Conservation (phyloP, 2,888 invertebrate species). For the Gerris lacustris region DNA sequence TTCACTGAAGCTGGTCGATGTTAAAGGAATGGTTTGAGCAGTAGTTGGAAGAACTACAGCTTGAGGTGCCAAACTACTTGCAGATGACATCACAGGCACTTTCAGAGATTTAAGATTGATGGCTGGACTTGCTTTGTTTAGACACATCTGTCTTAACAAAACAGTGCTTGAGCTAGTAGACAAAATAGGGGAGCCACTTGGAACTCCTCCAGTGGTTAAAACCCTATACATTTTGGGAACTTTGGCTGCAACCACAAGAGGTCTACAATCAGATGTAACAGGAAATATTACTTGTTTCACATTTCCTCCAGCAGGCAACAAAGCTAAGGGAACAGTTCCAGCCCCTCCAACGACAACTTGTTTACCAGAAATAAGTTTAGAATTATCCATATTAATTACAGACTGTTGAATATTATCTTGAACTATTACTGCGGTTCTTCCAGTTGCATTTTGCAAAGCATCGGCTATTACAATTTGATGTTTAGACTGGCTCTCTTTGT, state of each 20-base stretch:
- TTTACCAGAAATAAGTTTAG: conserved; percentile 31
- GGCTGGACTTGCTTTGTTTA: conserved; percentile 24
- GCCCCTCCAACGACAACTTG: conserved; percentile 31
- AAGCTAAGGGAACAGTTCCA: conserved; percentile 29
- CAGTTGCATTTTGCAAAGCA: conserved; percentile 30
- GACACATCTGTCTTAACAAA: conserved; percentile 28
- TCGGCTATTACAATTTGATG: conserved; percentile 30
- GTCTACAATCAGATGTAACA: conserved; percentile 31
- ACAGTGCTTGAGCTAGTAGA: conserved; percentile 25
- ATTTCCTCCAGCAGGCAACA: conserved; percentile 24
- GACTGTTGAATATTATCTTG: conserved; percentile 38
- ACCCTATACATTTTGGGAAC: conserved; percentile 32
- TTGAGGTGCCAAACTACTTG: conserved; percentile 38
- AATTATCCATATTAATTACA: conserved; percentile 28
- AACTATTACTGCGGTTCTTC: conserved; percentile 29
- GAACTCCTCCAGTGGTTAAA: conserved; percentile 30
- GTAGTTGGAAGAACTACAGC: conserved; percentile 36
- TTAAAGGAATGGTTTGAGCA: conserved; percentile 28
- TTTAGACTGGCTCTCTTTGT: conserved; percentile 29
- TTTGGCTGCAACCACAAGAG: conserved; percentile 29
- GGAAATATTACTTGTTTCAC: conserved; percentile 29
- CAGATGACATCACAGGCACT: conserved; percentile 34
- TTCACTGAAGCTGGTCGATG: conserved; percentile 24
- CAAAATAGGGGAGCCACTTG: conserved; percentile 28
- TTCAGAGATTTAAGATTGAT: conserved; percentile 27